Percentiles rank a stretch among this genome's conserved stretches.
phyloP scores from a whole-genome alignment of 1,140 invertebrate species.

The Cyclina sinensis region DNA sequence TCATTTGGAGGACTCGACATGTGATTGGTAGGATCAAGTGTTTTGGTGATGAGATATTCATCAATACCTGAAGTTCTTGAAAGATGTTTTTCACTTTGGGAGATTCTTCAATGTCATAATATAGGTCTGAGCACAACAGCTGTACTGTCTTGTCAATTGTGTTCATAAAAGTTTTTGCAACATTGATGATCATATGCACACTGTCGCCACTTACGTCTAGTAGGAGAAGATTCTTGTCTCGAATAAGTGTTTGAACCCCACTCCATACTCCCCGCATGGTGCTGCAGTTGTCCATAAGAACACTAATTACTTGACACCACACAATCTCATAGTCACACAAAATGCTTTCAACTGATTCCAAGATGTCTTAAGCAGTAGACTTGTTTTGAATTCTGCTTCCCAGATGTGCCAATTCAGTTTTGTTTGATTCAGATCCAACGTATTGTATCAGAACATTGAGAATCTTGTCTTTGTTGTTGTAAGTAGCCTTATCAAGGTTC shows the following conservation, averaged over 20 bases:
- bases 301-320: slow-evolving; percentile 45
- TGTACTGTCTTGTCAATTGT: not conserved
- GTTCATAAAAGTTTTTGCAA: slow-evolving; percentile 29
- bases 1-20: not conserved
- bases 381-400: slow-evolving; percentile 32
- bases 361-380: slow-evolving; percentile 25
- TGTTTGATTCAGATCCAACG: not conserved
- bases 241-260: slow-evolving; percentile 17
- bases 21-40: slow-evolving; percentile 17
- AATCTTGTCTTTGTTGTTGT: slow-evolving; percentile 66
- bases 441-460: too few relatives aligned
- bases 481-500: slow-evolving; percentile 67
- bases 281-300: slow-evolving; percentile 35
- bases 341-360: slow-evolving; percentile 13
- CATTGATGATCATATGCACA: slow-evolving; percentile 56
- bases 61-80: slow-evolving; percentile 11
- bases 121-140: not conserved
- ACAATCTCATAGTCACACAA: slow-evolving; percentile 23
- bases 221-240: slow-evolving; percentile 32
- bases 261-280: slow-evolving; percentile 45
- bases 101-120: slow-evolving; percentile 40
- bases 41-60: slow-evolving; percentile 26
- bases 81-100: slow-evolving; percentile 36
- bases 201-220: slow-evolving; percentile 59
- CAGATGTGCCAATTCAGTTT: slow-evolving; percentile 27